A percentile compares a stretch with the other conserved stretches of the same genome.
phyloP scores from a whole-genome alignment of 2,113 vertebrate genomes.

The Scartelaos histophorus region DNA sequence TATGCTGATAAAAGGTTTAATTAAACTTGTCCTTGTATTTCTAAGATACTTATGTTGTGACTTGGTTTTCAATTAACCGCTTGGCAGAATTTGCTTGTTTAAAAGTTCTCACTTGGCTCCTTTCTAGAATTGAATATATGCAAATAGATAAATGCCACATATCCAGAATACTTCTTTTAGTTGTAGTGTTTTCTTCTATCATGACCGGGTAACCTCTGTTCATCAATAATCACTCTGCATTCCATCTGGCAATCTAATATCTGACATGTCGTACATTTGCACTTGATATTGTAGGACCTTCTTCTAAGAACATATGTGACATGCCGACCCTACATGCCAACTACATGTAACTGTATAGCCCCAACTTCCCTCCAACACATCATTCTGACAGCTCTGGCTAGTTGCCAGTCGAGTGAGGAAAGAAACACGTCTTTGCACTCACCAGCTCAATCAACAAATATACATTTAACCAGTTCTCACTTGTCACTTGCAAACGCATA shows the following conservation, averaged over 20 bases:
- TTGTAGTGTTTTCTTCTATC: not conserved
- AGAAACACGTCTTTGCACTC: slow-evolving; percentile 30
- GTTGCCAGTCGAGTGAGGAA: slow-evolving; percentile 32
- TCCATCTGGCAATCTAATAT: slow-evolving; percentile 3
- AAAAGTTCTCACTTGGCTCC: slow-evolving; percentile 60
- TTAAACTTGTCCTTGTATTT: slow-evolving; percentile 45
- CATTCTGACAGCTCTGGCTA: slow-evolving; percentile 64
- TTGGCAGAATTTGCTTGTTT: slow-evolving; percentile 43
- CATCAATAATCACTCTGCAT: not conserved
- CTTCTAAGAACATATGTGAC: slow-evolving; percentile 9
- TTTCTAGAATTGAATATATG: slow-evolving; percentile 66
- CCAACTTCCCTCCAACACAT: slow-evolving; percentile 48
- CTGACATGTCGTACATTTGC: slow-evolving; percentile 59
- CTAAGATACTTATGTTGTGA: slow-evolving; percentile 23
- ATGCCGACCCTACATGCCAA: slow-evolving; percentile 21
- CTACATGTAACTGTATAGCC: slow-evolving; percentile 22
- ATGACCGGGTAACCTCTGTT: not conserved
- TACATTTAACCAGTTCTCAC: slow-evolving; percentile 45
- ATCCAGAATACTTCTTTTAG: slow-evolving; percentile 13
- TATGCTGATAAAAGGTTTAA: slow-evolving; percentile 40
- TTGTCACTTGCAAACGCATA: not conserved
- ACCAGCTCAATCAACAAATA: slow-evolving; percentile 60
- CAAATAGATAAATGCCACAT: slow-evolving; percentile 67
- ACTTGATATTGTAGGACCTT: slow-evolving; percentile 48
- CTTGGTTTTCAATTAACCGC: slow-evolving; percentile 29